Evolutionary conservation across 2,113 vertebrate species (phyloP).

Genomic region (Dipodomys spectabilis): DNA sequence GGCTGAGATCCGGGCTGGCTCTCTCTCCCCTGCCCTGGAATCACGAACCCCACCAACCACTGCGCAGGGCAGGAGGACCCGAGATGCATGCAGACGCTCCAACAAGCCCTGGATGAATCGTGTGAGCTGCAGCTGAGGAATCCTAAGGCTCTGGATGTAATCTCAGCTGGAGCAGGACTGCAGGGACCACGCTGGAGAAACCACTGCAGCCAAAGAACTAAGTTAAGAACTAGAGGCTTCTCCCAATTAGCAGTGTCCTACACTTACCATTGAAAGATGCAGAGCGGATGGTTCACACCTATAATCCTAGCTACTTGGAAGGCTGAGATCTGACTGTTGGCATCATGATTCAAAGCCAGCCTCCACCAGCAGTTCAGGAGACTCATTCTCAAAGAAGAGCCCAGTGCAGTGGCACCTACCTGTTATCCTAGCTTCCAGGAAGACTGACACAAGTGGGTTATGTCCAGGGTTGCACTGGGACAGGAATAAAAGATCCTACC

Average conservation of each 20-base stretch:
- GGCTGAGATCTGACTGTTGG: too few species aligned
- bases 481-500: too few species aligned
- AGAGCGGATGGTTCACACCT: too few species aligned
- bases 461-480: too few species aligned
- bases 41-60: constrained; percentile 45
- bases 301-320: too few species aligned
- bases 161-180: constrained; percentile 56
- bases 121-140: constrained; percentile 70
- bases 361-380: too few species aligned
- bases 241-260: not conserved
- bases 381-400: too few species aligned
- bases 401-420: too few species aligned
- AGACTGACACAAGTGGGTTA: too few species aligned
- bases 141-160: constrained; percentile 49
- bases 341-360: too few species aligned
- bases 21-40: constrained; percentile 20
- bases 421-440: too few species aligned
- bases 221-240: not conserved
- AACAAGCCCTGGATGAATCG: constrained; percentile 34
- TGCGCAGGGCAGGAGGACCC: constrained; percentile 15
- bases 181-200: not conserved
- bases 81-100: constrained; percentile 31
- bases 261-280: too few species aligned
- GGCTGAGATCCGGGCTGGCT: constrained; percentile 31
- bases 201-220: not conserved